Conservation (phyloP, 2,888 invertebrate genomes). For the Vannuccia rotundouncinata region DNA sequence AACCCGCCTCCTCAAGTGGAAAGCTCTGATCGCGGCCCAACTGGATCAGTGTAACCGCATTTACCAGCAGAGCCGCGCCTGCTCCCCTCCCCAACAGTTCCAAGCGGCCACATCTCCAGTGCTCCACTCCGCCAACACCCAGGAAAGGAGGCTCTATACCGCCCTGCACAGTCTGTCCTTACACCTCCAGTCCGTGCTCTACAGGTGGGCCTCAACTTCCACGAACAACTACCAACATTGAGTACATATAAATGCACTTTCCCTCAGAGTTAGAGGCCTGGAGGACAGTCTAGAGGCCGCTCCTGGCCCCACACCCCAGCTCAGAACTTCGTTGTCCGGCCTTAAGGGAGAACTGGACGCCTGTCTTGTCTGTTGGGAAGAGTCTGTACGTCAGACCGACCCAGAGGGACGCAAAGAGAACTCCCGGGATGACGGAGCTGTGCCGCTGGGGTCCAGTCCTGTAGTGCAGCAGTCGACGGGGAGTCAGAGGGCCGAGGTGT, state of each 20-base stretch:
- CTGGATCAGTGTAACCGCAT: neutral
- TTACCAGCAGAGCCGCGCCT: neutral
- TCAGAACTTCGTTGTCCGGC: neutral
- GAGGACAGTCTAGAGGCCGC: neutral
- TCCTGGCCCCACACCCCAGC: neutral
- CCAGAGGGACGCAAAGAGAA: too few relatives aligned
- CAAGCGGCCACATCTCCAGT: neutral
- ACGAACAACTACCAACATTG: neutral
- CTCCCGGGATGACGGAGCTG: too few relatives aligned
- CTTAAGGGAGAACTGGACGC: conserved; percentile 1
- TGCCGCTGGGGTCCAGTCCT: neutral
- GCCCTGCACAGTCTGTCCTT: neutral
- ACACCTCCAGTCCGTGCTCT: conserved; percentile 9
- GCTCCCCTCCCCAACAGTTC: too few relatives aligned
- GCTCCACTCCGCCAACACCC: neutral
- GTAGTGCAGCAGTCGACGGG: neutral
- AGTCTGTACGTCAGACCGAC: neutral
- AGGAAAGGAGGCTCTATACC: neutral
- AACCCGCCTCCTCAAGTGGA: neutral
- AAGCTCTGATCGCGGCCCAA: neutral
- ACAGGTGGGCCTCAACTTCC: neutral
- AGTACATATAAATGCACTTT: neutral
- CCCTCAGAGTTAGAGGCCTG: neutral
- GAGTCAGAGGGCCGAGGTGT: neutral
- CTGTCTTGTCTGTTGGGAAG: conserved; percentile 5